phyloP scores from a whole-genome alignment of 2,113 vertebrate species.

The Hemichromis elongatus region DNA sequence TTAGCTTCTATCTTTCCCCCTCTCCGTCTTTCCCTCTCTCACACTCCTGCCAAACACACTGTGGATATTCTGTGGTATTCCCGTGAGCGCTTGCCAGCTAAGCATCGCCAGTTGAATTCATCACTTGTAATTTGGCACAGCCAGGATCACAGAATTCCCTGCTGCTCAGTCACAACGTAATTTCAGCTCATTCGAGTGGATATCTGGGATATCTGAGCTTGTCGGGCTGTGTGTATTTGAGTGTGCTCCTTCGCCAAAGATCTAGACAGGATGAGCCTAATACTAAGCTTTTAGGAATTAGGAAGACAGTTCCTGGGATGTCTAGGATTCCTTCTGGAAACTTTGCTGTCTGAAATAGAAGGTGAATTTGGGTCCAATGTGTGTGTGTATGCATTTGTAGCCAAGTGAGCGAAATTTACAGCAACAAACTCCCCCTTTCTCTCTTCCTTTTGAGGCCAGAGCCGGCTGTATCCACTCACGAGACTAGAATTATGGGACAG shows the following conservation, averaged over 20 bases:
- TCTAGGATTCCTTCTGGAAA: constrained; percentile 67
- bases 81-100: constrained; percentile 28
- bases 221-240: background rate
- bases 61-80: constrained; percentile 35
- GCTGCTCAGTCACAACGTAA: constrained; percentile 43
- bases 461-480: constrained; percentile 52
- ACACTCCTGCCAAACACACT: background rate
- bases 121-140: constrained; percentile 7
- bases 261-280: constrained; percentile 54
- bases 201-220: constrained; percentile 22
- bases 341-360: constrained; percentile 53
- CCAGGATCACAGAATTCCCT: constrained; percentile 54
- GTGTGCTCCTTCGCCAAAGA: constrained; percentile 48
- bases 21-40: background rate
- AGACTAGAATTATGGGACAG: constrained; percentile 61
- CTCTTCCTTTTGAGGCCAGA: constrained; percentile 58
- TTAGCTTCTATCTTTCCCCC: background rate
- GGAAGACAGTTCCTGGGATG: constrained; percentile 60
- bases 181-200: constrained; percentile 36
- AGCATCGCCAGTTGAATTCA: constrained; percentile 46
- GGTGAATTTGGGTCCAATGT: constrained; percentile 45
- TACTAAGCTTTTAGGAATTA: constrained; percentile 61
- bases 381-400: constrained; percentile 11
- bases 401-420: constrained; percentile 33
- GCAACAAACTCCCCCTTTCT: constrained; percentile 19